Conservation (phyloP, 2,888 invertebrate genomes). For the Boloria selene region DNA sequence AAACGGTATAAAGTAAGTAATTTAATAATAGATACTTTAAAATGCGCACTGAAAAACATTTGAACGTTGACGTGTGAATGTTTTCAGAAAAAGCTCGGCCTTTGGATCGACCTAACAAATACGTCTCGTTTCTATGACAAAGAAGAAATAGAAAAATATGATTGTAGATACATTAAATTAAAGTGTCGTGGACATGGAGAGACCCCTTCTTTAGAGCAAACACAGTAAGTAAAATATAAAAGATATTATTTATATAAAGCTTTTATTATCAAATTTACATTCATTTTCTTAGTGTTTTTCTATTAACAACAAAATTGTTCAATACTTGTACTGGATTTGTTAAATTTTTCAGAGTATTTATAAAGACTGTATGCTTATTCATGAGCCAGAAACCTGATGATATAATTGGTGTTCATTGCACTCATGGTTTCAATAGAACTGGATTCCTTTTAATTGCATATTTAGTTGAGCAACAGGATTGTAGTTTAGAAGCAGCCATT, state of each 20-base stretch:
- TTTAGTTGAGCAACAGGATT: constrained; percentile 92
- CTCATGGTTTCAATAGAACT: constrained; percentile 99
- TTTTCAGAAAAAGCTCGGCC: constrained; percentile 90
- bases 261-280: no score
- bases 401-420: constrained; percentile 93
- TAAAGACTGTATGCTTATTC: constrained; percentile 90
- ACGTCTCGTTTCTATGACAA: constrained; percentile 96
- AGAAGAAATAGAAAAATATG: constrained; percentile 87
- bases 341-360: constrained; percentile 83
- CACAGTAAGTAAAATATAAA: constrained; percentile 61
- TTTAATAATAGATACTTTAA: constrained; percentile 21
- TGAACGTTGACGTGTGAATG: constrained; percentile 36
- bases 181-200: constrained; percentile 96
- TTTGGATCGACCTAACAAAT: constrained; percentile 98
- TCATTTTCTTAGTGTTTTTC: background rate
- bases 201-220: constrained; percentile 93
- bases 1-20: constrained; percentile 87
- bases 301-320: no score
- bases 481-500: constrained; percentile 92
- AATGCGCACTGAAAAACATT: background rate
- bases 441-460: constrained; percentile 97
- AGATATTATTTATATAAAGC: background rate
- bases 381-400: constrained; percentile 90
- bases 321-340: background rate
- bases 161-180: constrained; percentile 93